A percentile compares a stretch with the other conserved stretches of the same genome.
These are phyloP conservation scores for Branchinecta lindahli DNA, from an alignment of 1,140 invertebrate species.

Conservation along the genomic window DNA sequence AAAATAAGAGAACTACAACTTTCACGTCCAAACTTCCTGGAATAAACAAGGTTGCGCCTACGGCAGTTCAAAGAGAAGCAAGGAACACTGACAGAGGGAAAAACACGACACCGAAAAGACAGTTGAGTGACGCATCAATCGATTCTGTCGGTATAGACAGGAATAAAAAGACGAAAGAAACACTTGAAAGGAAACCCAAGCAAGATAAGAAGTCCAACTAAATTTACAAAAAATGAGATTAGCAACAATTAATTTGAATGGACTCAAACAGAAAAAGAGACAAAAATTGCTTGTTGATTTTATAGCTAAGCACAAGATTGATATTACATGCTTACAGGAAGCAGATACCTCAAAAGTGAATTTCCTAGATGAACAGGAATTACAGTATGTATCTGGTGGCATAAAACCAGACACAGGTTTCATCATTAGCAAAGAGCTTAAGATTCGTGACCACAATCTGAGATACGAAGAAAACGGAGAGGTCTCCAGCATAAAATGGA, in stretches of 20 bases:
- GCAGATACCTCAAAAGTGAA: neutral
- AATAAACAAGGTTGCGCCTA: neutral
- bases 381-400: too few species aligned
- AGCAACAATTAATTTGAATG: neutral
- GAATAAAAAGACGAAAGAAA: neutral
- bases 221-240: neutral
- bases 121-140: constrained; percentile 2
- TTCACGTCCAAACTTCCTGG: too few species aligned
- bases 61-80: neutral
- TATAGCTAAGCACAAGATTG: neutral
- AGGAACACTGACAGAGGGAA: too few species aligned
- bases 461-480: too few species aligned
- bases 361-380: too few species aligned
- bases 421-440: too few species aligned
- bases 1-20: too few species aligned
- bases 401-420: too few species aligned
- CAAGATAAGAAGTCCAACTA: neutral
- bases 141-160: neutral
- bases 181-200: too few species aligned
- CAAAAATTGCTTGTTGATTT: neutral
- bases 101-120: too few species aligned
- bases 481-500: too few species aligned
- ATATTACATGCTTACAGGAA: neutral
- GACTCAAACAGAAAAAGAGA: neutral
- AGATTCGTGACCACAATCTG: too few species aligned